Base-by-base conservation (phyloP, 92 coral and sea anemone species). In the Zoanthus sansibaricus region DNA sequence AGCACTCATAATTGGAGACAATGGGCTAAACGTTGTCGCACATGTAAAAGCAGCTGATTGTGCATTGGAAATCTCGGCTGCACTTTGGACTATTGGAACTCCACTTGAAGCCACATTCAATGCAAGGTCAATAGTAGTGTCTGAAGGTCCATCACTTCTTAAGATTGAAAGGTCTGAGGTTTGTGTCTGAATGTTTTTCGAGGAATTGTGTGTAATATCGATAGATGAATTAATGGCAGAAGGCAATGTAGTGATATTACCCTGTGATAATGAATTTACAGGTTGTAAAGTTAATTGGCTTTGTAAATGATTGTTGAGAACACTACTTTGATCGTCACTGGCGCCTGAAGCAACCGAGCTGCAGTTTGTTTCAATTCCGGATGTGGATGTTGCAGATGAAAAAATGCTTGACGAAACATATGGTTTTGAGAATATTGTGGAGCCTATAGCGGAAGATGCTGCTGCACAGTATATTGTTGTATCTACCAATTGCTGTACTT, bases 1-100 rank as follows among this genome's bases (percentile, higher is more conserved):
- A 9, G 85, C 85, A 18, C 85, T 80, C 85, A 80, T 80, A 48
- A 80, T 80, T 9, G 85, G 85, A 64, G 85, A 80, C 5, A 67
- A 30, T 10, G 85, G 85, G 67, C 85, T 80, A 46, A 21, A 67
- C 0, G 85, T 80, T 67, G 85, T 64, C 17, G 46, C 71, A 78
- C 83, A 78, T 9, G 83, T 59, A 30, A 78, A 37, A 56, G 52
- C 72, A 14, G 17, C 59, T 80, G 75, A 70, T 31, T 46, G 85
- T 30, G 66, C 15, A 46, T 44, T 66, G 37, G 85, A 66, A 45
- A 64, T 71, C 7, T 45, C 85, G 10, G 85, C 30, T 44, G 55
- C 59, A 17, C 82, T 77, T 55, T 51, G 80, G 42, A 51, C 45
- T 76, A 76, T 8, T 1, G 45, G 66, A 76, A 32, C 69, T 1